Evolutionary conservation across 2,888 invertebrate genomes (phyloP), one percentile per base, ranked within the genome.

Genomic region (Chrysotoxum bicinctum): DNA sequence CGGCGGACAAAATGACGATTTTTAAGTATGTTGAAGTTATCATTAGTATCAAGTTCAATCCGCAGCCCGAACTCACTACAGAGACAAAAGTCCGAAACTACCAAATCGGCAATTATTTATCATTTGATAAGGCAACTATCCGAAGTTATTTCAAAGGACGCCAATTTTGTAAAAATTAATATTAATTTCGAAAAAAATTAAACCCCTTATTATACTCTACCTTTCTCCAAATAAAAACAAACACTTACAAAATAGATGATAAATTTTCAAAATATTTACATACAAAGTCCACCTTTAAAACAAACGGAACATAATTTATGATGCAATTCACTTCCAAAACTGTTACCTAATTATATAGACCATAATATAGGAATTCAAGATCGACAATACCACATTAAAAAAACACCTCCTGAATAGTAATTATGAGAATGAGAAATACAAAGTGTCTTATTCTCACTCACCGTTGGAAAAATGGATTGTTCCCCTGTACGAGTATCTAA

Each of bases 301-400:
- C 35, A 50, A 64, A 43, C n/a, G 35, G 0, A 35, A 21, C 4
- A 21, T 32, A 66, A 66, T 66, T 64, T 45, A 64, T 64, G 30
- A 74, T 43, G 14, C 43, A 54, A 73, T 69, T 70, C 45, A 74
- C 58, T 32, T 40, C 40, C 32, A 40, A 54, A 52, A 75, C 70
- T 72, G 58, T 70, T 66, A 54, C 40, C 14, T 75, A 80, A 85
- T 85, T 80, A 85, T 76, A 85, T 64, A 81, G 68, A 48, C 76
- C 35, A 48, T 10, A 21, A 12, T 48, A 8, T 12, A 37, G 21
- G 58, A 58, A 70, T 60, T 48, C 9, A 12, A 26, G 16, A 45
- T 60, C 37, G 66, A 35, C 35, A 66, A 60, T 60, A 43, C 45
- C 40, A 76, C 64, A 76, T 81, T 73, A 81, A 69, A 76, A 69